These are phyloP conservation scores for Macrosoma leucophasiata DNA, from an alignment of 2,888 invertebrate species.

Conservation along the genomic window DNA sequence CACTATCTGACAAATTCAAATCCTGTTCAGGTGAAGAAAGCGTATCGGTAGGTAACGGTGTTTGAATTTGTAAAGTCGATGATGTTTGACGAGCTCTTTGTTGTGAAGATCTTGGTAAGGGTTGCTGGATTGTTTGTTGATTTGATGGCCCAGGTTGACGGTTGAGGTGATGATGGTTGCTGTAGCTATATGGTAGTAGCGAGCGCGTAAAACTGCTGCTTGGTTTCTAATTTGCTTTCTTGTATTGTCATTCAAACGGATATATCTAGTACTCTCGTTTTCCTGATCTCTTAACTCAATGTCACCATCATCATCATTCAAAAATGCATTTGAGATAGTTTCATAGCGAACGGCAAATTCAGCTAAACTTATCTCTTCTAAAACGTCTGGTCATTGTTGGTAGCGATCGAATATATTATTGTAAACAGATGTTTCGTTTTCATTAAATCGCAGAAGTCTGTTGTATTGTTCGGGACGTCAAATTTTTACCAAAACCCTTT, in stretches of 20 bases:
- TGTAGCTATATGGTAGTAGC: no score
- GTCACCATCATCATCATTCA: slow-evolving; percentile 28
- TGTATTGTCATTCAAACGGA: slow-evolving; percentile 27
- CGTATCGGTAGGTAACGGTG: no score
- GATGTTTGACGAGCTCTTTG: no score
- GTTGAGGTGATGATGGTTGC: no score
- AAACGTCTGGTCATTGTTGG: slow-evolving; percentile 18
- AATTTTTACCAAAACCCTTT: slow-evolving; percentile 31
- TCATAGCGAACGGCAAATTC: slow-evolving; percentile 33
- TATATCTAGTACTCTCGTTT: slow-evolving; percentile 18
- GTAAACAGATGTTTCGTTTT: slow-evolving; percentile 26
- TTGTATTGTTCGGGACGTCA: slow-evolving; percentile 31
- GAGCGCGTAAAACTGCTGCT: slow-evolving; percentile 31
- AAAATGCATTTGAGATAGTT: slow-evolving; percentile 21
- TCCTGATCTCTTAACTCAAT: slow-evolving; percentile 25
- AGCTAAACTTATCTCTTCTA: slow-evolving; percentile 28
- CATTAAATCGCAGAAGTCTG: slow-evolving; percentile 29
- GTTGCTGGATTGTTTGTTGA: no score
- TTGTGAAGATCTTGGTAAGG: no score
- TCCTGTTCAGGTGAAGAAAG: no score
- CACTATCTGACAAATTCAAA: no score
- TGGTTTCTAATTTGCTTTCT: slow-evolving; percentile 31
- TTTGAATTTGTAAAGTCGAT: no score
- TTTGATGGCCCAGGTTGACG: no score
- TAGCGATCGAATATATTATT: slow-evolving; percentile 32